Evolutionary conservation across 2,113 vertebrate genomes (phyloP).

Genomic region (Silurus glanis): DNA sequence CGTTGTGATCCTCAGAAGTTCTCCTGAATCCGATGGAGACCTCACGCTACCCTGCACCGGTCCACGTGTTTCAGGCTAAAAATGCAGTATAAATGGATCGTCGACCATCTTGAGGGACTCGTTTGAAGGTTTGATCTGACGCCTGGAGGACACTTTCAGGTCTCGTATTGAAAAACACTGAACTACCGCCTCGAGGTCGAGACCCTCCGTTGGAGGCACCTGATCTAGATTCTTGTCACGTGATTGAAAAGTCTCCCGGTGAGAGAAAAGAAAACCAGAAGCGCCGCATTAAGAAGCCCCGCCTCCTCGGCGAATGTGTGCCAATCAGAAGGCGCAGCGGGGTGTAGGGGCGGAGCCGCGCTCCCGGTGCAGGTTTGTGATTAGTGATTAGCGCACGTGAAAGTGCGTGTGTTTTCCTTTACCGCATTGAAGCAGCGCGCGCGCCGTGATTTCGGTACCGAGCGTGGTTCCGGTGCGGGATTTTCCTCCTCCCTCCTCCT

Average conservation of each 20-base stretch:
- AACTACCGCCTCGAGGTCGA: too few species aligned
- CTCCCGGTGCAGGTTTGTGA: conserved; percentile 6
- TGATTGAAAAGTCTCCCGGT: background rate
- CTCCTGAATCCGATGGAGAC: too few species aligned
- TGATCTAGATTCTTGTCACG: background rate
- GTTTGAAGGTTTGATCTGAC: too few species aligned
- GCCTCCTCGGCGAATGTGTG: background rate
- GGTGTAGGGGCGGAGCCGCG: background rate
- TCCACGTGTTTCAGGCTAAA: too few species aligned
- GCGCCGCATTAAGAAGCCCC: conserved; percentile 14
- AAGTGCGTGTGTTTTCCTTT: background rate
- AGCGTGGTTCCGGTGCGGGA: background rate
- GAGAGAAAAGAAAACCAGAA: background rate
- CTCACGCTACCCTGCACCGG: too few species aligned
- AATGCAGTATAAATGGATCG: too few species aligned
- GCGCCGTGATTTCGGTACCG: background rate
- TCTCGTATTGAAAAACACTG: too few species aligned
- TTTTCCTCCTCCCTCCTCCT: background rate
- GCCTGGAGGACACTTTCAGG: too few species aligned
- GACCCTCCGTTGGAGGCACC: too few species aligned
- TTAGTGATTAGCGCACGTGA: conserved; percentile 25
- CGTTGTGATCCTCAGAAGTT: too few species aligned
- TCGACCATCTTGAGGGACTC: too few species aligned
- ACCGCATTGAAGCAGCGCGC: background rate
- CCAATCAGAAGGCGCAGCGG: conserved; percentile 4